A percentile compares a stretch with the other conserved stretches of the same genome.
phyloP scores from a whole-genome alignment of 1,140 invertebrate genomes.

The Pantala flavescens region DNA sequence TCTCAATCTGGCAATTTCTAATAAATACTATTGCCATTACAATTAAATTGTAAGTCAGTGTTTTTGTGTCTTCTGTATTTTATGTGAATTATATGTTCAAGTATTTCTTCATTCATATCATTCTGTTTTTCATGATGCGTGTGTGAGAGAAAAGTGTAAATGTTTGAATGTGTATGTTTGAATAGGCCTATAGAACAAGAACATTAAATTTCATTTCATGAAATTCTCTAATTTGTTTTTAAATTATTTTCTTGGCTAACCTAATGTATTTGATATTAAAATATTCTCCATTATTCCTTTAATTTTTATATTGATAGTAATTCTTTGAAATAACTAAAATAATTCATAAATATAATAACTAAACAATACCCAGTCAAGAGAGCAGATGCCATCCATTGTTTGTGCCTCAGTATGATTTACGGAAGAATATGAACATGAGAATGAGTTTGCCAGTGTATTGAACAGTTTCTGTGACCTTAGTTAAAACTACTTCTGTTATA shows the following conservation, averaged over 20 bases:
- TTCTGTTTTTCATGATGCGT: background rate
- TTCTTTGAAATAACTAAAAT: too few species aligned
- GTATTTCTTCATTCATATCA: background rate
- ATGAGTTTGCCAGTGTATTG: too few species aligned
- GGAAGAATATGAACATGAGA: too few species aligned
- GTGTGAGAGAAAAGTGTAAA: background rate
- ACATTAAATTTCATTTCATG: conserved; percentile 3
- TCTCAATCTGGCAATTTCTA: background rate
- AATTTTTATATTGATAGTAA: too few species aligned
- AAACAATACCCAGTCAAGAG: too few species aligned
- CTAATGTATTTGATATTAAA: too few species aligned
- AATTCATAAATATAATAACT: too few species aligned
- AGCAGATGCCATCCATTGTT: too few species aligned
- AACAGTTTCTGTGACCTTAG: too few species aligned
- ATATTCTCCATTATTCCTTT: too few species aligned
- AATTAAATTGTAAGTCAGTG: background rate
- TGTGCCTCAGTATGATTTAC: too few species aligned
- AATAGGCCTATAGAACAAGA: conserved; percentile 6
- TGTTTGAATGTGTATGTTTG: background rate
- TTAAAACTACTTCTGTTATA: too few species aligned
- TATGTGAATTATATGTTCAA: background rate
- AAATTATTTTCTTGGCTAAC: background rate
- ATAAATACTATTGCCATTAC: background rate
- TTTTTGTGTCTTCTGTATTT: conserved; percentile 4
- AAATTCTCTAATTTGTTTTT: background rate